These are phyloP conservation scores for Rhagophthalmus giganteus DNA, from an alignment of 2,888 invertebrate genomes.

Conservation along the genomic window DNA sequence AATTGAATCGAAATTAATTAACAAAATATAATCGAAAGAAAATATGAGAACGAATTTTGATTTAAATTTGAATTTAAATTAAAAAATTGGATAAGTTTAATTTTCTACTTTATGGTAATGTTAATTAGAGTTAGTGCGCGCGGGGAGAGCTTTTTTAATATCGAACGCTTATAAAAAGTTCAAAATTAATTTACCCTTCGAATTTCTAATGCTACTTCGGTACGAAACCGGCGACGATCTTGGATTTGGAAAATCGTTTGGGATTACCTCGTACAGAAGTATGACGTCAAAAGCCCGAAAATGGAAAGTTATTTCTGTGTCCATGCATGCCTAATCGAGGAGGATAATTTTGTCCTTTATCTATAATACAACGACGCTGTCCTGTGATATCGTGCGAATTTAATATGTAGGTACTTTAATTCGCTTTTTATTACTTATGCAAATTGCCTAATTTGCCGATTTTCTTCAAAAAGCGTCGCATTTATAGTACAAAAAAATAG, in stretches of 20 bases:
- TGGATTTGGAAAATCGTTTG: not conserved
- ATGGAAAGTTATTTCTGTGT: conserved; percentile 6
- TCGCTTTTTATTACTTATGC: too few relatives aligned
- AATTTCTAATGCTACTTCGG: too few relatives aligned
- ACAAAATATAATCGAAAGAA: conserved; percentile 17
- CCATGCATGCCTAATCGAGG: conserved; percentile 2
- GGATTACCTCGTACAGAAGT: not conserved
- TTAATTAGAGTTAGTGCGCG: too few relatives aligned
- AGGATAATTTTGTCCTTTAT: not conserved
- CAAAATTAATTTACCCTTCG: not conserved
- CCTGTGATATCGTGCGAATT: not conserved
- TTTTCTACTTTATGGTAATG: too few relatives aligned
- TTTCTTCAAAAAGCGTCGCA: too few relatives aligned
- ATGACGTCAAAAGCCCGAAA: conserved; percentile 2
- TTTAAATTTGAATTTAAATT: too few relatives aligned
- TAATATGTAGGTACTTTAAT: too few relatives aligned
- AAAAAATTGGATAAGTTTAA: too few relatives aligned
- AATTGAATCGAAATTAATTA: conserved; percentile 29
- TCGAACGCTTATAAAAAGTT: not conserved
- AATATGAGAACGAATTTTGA: not conserved
- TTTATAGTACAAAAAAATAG: too few relatives aligned
- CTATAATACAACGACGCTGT: not conserved
- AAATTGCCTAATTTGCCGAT: too few relatives aligned
- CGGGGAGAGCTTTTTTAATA: not conserved
- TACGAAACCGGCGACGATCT: not conserved